Conservation (phyloP, 2,888 invertebrate genomes). For the Drymonia ruficornis region DNA sequence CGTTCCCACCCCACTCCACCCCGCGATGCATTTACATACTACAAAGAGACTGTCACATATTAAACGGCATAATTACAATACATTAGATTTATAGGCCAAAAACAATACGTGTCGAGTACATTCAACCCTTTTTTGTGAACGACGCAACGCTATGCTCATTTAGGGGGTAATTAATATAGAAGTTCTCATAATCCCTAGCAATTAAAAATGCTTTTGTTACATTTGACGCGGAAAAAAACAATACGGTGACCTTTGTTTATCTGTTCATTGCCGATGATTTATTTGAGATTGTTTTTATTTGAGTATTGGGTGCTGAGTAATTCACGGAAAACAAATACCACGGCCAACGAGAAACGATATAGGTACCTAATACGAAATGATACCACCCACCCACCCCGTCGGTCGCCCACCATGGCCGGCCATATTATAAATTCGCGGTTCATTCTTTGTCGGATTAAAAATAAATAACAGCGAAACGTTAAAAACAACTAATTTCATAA, state of each 20-base stretch:
- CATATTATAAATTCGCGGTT: too few species aligned
- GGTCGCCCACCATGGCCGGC: too few species aligned
- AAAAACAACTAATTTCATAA: too few species aligned
- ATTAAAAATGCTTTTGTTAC: constrained; percentile 63
- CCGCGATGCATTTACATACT: constrained; percentile 73
- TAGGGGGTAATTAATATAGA: constrained; percentile 78
- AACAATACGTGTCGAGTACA: constrained; percentile 68
- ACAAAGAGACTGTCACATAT: constrained; percentile 81
- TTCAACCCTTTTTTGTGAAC: constrained; percentile 72
- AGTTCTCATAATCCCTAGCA: constrained; percentile 76
- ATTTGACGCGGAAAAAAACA: constrained; percentile 52
- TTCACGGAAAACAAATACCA: too few species aligned
- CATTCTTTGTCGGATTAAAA: too few species aligned
- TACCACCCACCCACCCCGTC: too few species aligned
- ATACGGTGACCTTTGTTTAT: constrained; percentile 53
- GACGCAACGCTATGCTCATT: constrained; percentile 73
- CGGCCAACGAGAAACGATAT: too few species aligned
- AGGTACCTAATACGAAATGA: too few species aligned
- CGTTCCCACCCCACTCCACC: constrained; percentile 77
- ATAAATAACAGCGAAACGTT: too few species aligned
- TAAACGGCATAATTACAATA: constrained; percentile 79
- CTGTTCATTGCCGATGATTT: constrained; percentile 23
- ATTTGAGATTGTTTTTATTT: constrained; percentile 13
- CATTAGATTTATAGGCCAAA: constrained; percentile 80
- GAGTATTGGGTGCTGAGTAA: too few species aligned